These are phyloP conservation scores for Andricus grossulariae DNA, from an alignment of 1,140 invertebrate species.

Conservation along the genomic window DNA sequence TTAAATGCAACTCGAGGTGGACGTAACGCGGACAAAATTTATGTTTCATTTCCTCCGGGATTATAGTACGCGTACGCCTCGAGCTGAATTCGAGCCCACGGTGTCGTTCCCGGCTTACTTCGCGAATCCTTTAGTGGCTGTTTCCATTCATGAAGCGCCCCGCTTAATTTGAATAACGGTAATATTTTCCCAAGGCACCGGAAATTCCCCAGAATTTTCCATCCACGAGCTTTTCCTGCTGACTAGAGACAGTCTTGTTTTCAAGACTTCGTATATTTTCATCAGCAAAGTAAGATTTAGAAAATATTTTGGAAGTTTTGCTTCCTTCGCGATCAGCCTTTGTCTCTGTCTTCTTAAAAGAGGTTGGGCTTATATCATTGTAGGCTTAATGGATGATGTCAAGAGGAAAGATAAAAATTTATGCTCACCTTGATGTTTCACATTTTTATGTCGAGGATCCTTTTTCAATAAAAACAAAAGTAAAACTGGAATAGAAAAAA, in stretches of 20 bases:
- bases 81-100: constrained; percentile 20
- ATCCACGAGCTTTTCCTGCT: not conserved
- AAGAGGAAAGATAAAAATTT: constrained; percentile 9
- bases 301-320: not conserved
- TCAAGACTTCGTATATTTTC: not conserved
- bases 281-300: not conserved
- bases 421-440: constrained; percentile 5
- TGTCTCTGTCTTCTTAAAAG: not conserved
- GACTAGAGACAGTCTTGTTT: no score
- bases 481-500: not conserved
- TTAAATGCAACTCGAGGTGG: constrained; percentile 39
- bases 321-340: not conserved
- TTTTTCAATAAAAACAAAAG: not conserved
- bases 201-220: constrained; percentile 9
- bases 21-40: constrained; percentile 43
- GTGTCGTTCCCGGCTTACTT: constrained; percentile 33
- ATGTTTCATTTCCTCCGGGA: constrained; percentile 44
- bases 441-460: not conserved
- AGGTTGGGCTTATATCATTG: not conserved
- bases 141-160: constrained; percentile 51
- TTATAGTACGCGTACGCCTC: constrained; percentile 14
- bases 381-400: constrained; percentile 8
- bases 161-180: constrained; percentile 56
- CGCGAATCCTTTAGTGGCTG: constrained; percentile 40
- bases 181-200: constrained; percentile 37